A percentile compares a stretch with the other conserved stretches of the same genome.
These are phyloP conservation scores for Cichlasoma orientale DNA, from an alignment of 2,797 vertebrate genomes.

Conservation along the genomic window DNA sequence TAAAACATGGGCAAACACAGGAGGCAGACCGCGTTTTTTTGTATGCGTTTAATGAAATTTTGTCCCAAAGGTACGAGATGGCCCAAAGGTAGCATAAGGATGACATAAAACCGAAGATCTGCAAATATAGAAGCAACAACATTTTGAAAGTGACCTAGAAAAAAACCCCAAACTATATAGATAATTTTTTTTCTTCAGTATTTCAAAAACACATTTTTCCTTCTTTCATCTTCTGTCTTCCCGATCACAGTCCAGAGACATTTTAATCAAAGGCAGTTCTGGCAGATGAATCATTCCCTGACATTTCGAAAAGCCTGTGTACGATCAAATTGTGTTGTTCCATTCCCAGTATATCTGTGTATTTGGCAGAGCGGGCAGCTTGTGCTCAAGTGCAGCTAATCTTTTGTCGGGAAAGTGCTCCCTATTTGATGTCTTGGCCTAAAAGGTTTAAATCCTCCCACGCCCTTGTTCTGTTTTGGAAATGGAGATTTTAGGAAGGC, in stretches of 20 bases:
- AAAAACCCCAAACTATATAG: background rate
- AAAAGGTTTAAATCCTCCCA: slow-evolving; percentile 57
- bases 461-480: slow-evolving; percentile 59
- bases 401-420: slow-evolving; percentile 54
- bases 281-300: slow-evolving; percentile 34
- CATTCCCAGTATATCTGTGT: slow-evolving; percentile 49
- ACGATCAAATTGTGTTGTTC: slow-evolving; percentile 48
- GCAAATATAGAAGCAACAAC: background rate
- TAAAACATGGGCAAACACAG: slow-evolving; percentile 8
- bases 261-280: slow-evolving; percentile 38
- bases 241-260: slow-evolving; percentile 16
- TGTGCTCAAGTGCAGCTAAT: slow-evolving; percentile 70
- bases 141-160: background rate
- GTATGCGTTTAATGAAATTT: background rate
- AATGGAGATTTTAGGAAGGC: slow-evolving; percentile 48
- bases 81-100: background rate
- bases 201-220: background rate
- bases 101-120: background rate
- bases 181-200: too few species aligned
- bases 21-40: background rate
- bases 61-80: background rate
- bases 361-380: slow-evolving; percentile 50
- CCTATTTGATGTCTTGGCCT: slow-evolving; percentile 62
- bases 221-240: slow-evolving; percentile 26
- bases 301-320: slow-evolving; percentile 37